Evolutionary conservation across 23 tunicate genomes (phyloP), one percentile per base, ranked within the genome.

Genomic region (Clavelina lepadiformis): DNA sequence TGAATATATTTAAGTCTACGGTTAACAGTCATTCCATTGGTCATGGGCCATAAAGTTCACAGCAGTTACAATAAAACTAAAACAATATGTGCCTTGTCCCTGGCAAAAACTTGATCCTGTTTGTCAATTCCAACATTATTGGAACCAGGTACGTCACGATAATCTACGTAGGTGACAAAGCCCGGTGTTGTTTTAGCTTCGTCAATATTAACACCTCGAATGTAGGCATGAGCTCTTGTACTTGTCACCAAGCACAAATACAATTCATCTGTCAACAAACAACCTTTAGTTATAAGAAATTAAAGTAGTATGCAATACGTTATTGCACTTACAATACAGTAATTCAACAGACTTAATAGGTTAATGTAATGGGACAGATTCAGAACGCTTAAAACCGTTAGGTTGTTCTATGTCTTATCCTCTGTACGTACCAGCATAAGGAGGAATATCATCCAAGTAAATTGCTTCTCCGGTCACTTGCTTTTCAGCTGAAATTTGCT

Each of bases 381-480:
- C n/a, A n/a, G n/a, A n/a, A n/a, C n/a, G n/a, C n/a, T n/a, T n/a
- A n/a, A n/a, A n/a, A n/a, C n/a, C n/a, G n/a, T n/a, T n/a, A n/a
- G n/a, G n/a, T n/a, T n/a, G n/a, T n/a, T n/a, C n/a, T n/a, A n/a
- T n/a, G n/a, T n/a, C n/a, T 41, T 41, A 41, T 41, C 49, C 49
- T 41, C 49, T 41, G 11, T 8, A 41, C 49, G 49, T 41, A 78
- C 89, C 83, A 51, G 49, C 73, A 63, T 24, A 54, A 5, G 72
- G 73, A 20, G 84, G 89, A 31, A 94, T 70, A 58, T 94, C 99
- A 58, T 94, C 99, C 27, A 86, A 20, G 38, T 86, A 94, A 28
- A 80, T 61, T 0, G 99, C 95, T 82, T 94, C 95, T 13, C 99
- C 99, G 3, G 96, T 86, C 0, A 58, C 91, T 51, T 94, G 99